These are phyloP conservation scores for Cancer borealis DNA, from an alignment of 2,888 invertebrate species.

Conservation along the genomic window DNA sequence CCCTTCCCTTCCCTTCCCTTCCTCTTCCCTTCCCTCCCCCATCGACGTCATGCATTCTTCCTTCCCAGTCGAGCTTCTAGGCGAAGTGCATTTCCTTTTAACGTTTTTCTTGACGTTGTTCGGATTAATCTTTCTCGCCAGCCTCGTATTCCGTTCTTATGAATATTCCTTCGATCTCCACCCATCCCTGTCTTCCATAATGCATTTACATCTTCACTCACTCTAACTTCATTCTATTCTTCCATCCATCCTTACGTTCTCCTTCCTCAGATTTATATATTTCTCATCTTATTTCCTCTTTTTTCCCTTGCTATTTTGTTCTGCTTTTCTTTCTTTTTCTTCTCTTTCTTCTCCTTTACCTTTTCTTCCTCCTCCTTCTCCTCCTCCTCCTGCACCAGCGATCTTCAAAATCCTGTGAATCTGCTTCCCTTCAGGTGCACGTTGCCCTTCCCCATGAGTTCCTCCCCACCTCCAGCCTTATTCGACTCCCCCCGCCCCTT, in stretches of 20 bases:
- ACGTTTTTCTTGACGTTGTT: neutral
- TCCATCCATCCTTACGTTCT: neutral
- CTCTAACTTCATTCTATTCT: neutral
- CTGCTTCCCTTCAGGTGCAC: conserved; percentile 5
- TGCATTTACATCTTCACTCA: neutral
- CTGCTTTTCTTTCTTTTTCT: too few species aligned
- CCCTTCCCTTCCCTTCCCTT: neutral
- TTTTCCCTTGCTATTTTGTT: too few species aligned
- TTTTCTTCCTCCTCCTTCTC: neutral
- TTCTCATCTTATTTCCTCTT: neutral
- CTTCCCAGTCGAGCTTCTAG: neutral
- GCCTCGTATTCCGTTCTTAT: neutral
- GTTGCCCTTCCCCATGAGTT: conserved; percentile 3
- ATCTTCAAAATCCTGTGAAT: conserved; percentile 25
- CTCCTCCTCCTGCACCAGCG: neutral
- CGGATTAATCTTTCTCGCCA: neutral
- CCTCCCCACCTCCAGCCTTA: neutral
- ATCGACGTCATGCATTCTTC: neutral
- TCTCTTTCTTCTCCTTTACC: neutral
- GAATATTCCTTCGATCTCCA: neutral
- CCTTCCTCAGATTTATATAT: neutral
- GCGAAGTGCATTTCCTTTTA: neutral
- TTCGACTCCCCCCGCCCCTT: neutral
- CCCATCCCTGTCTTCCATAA: neutral
- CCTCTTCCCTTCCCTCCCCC: neutral